These are phyloP conservation scores for Athene cunicularia DNA, from an alignment of 2,113 vertebrate species.

Conservation along the genomic window DNA sequence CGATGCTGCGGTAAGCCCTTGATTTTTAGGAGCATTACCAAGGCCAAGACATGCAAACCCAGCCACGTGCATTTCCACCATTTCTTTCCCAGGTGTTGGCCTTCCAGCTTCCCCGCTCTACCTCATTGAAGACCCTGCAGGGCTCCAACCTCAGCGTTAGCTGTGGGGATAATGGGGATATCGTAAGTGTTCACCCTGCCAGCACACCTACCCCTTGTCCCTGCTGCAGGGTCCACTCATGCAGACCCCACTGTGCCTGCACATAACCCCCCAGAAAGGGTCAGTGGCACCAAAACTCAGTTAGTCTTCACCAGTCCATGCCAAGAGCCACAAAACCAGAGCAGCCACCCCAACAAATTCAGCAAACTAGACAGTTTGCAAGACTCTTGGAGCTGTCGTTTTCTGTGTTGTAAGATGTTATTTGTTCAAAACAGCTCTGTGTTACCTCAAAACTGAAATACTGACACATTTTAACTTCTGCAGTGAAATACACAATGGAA, in stretches of 20 bases:
- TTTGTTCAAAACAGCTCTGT: neutral
- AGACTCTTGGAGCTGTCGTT: neutral
- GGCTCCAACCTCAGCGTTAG: conserved; percentile 83
- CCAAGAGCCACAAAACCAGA: neutral
- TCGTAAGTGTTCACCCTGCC: conserved; percentile 74
- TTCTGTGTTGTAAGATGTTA: neutral
- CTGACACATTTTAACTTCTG: neutral
- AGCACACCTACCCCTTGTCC: accelerated
- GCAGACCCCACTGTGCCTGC: neutral
- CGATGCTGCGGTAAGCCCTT: conserved; percentile 75
- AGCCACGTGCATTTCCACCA: accelerated
- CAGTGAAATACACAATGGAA: neutral
- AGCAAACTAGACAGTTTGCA: neutral
- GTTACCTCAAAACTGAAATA: neutral
- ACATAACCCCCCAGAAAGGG: neutral
- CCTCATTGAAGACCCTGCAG: conserved; percentile 82
- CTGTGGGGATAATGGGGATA: conserved; percentile 76
- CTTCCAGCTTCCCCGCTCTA: conserved; percentile 69
- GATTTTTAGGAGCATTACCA: neutral
- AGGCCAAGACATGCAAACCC: neutral
- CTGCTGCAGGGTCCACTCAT: neutral
- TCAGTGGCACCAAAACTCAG: neutral
- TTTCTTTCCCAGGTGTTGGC: conserved; percentile 65
- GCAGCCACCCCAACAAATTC: neutral
- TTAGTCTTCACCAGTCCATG: accelerated